phyloP scores from a whole-genome alignment of 37 sponge, comb jelly and placozoan species.

The Lycopodina hypogea region DNA sequence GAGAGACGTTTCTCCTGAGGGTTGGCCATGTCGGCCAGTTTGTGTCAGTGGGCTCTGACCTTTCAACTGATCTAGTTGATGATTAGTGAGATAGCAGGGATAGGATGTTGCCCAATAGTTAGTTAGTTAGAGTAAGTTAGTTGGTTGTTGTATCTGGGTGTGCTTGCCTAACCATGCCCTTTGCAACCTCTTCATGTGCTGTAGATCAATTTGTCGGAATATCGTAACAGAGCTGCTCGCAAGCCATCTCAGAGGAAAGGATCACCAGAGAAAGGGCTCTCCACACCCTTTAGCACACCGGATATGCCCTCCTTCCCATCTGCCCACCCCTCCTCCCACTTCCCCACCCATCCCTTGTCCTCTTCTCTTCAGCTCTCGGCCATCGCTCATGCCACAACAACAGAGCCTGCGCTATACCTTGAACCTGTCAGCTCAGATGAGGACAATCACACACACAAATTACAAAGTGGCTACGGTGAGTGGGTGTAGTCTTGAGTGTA shows the following conservation, averaged over 20 bases:
- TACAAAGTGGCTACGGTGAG: conserved; percentile 6
- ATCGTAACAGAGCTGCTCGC: conserved; percentile 41
- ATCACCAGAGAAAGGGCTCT: not conserved
- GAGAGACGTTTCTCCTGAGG: not conserved
- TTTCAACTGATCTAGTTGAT: no score
- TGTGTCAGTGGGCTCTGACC: no score
- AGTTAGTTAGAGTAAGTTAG: no score
- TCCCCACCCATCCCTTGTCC: not conserved
- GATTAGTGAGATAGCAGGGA: no score
- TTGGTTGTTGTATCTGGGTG: no score
- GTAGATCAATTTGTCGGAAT: conserved; percentile 58
- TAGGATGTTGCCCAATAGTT: no score
- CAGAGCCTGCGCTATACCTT: conserved; percentile 15
- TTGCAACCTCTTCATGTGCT: no score
- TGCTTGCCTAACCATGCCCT: no score
- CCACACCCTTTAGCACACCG: conserved; percentile 8
- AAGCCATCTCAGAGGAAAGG: conserved; percentile 29
- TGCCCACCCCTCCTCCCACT: not conserved
- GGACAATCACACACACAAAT: conserved; percentile 9
- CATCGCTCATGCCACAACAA: not conserved
- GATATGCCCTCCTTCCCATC: conserved; percentile 13
- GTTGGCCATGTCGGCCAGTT: not conserved
- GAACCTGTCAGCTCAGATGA: conserved; percentile 43
- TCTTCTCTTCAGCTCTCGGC: not conserved
- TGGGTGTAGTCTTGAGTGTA: not conserved